Evolutionary conservation across 2,888 invertebrate genomes (phyloP).

Genomic region (Dryomyza anilis): DNA sequence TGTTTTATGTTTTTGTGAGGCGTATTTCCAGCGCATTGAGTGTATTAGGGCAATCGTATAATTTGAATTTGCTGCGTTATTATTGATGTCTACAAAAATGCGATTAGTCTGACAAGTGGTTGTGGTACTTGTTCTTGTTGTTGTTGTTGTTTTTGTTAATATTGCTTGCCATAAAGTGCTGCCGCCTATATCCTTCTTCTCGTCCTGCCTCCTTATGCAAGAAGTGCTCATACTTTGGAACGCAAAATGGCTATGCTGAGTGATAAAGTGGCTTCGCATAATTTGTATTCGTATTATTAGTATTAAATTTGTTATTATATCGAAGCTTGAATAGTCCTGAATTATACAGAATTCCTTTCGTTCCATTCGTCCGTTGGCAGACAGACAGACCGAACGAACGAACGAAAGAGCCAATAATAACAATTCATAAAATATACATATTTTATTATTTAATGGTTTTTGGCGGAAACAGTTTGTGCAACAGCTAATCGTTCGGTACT

Average conservation of each 20-base stretch:
- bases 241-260: no score
- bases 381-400: background rate
- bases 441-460: conserved; percentile 11
- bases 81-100: conserved; percentile 16
- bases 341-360: no score
- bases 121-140: background rate
- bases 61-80: conserved; percentile 8
- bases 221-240: no score
- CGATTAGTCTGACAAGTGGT: conserved; percentile 10
- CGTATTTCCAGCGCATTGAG: background rate
- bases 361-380: no score
- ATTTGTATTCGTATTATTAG: no score
- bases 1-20: no score
- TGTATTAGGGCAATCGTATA: conserved; percentile 7
- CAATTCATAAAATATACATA: background rate
- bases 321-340: no score
- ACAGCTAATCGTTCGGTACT: no score
- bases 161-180: background rate
- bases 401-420: background rate
- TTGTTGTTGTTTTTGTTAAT: background rate
- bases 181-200: background rate
- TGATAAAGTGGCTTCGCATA: no score
- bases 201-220: background rate
- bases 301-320: no score
- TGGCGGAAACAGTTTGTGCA: no score